Percentiles rank a stretch among this genome's conserved stretches.
Conservation (phyloP, 2,888 invertebrate species). For the Napeogenes sylphis region DNA sequence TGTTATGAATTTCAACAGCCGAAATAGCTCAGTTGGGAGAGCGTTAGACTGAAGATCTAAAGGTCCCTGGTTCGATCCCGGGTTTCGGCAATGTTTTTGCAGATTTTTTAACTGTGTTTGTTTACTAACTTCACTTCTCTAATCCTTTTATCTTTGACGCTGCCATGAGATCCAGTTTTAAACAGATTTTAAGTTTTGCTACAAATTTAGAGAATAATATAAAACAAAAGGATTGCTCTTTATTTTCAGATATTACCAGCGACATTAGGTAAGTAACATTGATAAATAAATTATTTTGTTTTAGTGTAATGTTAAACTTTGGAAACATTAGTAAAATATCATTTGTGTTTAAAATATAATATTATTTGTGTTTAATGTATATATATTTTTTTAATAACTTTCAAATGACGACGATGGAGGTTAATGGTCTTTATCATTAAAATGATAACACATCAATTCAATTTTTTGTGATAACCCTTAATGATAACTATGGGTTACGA, state of each 20-base stretch:
- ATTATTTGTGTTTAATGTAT: too few relatives aligned
- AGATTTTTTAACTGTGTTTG: background rate
- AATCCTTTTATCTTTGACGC: background rate
- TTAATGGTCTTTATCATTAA: background rate
- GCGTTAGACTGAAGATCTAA: constrained; percentile 84
- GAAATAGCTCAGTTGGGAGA: constrained; percentile 83
- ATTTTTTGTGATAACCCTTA: background rate
- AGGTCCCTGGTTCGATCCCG: constrained; percentile 84
- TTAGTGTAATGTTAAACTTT: background rate
- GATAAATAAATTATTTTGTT: background rate
- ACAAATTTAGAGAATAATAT: too few relatives aligned
- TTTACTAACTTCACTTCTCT: background rate
- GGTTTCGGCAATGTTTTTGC: constrained; percentile 78
- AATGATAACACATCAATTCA: background rate
- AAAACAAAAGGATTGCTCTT: constrained; percentile 11
- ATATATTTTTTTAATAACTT: too few relatives aligned
- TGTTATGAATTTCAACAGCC: constrained; percentile 39
- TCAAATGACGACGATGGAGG: too few relatives aligned
- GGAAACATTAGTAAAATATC: background rate
- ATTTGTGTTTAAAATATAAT: too few relatives aligned
- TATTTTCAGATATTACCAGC: constrained; percentile 44
- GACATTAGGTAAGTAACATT: constrained; percentile 39
- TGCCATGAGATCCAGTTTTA: background rate
- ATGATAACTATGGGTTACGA: background rate
- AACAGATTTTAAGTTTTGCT: too few relatives aligned